Evolutionary conservation across 2,888 invertebrate genomes (phyloP).

Genomic region (Minunthozetes semirufus): DNA sequence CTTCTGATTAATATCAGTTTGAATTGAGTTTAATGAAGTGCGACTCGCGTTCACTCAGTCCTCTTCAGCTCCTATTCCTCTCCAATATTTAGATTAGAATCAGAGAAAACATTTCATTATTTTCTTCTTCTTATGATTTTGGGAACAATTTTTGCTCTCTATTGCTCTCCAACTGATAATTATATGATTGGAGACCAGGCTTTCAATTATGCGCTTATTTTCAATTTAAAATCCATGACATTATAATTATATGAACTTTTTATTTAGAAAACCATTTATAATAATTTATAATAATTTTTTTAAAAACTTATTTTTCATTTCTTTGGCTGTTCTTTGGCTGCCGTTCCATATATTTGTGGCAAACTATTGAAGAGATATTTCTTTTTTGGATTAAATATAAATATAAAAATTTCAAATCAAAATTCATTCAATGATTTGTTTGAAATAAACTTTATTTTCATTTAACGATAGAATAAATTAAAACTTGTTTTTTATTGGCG

Average conservation of each 20-base stretch:
- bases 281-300: neutral
- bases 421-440: no score
- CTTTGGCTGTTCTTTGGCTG: no score
- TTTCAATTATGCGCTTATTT: conserved; percentile 26
- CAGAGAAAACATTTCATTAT: neutral
- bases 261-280: neutral
- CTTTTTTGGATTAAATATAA: no score
- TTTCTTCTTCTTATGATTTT: neutral
- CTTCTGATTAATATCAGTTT: conserved; percentile 22
- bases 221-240: conserved; percentile 9
- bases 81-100: conserved; percentile 4
- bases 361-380: no score
- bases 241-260: conserved; percentile 12
- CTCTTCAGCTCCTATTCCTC: neutral
- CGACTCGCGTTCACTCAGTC: conserved; percentile 20
- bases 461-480: no score
- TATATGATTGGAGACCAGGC: neutral
- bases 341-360: neutral
- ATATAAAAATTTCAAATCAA: no score
- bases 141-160: neutral
- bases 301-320: neutral
- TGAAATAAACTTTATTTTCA: no score
- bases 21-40: conserved; percentile 28
- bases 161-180: neutral
- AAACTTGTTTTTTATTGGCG: neutral